Percentiles rank a stretch among this genome's conserved stretches.
phyloP scores from a whole-genome alignment of 2,888 invertebrate species.

The Caenorhabditis becei region DNA sequence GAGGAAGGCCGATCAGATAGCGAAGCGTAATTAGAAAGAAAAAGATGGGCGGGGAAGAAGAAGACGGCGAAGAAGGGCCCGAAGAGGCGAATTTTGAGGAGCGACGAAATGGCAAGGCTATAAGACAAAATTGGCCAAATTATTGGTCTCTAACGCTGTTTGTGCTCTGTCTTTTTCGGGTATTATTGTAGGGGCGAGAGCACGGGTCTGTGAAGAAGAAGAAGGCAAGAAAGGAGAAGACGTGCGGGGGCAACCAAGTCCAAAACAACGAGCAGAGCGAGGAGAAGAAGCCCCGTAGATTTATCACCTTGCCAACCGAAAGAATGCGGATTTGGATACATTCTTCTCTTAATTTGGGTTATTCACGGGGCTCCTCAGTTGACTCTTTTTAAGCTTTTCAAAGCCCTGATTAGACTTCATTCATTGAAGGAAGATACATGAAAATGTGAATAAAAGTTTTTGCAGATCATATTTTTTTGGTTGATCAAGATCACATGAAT shows the following conservation, averaged over 20 bases:
- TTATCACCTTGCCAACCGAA: constrained; percentile 58
- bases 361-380: constrained; percentile 15
- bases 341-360: constrained; percentile 24
- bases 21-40: constrained; percentile 56
- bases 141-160: constrained; percentile 40
- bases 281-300: constrained; percentile 40
- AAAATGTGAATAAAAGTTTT: too few relatives aligned
- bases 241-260: not conserved
- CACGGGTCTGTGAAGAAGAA: constrained; percentile 4
- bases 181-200: constrained; percentile 40
- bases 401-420: not conserved
- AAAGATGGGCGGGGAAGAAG: constrained; percentile 30
- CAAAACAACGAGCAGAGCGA: constrained; percentile 7
- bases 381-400: not conserved
- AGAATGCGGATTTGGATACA: constrained; percentile 31
- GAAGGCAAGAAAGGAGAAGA: constrained; percentile 1
- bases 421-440: too few relatives aligned
- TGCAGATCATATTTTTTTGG: too few relatives aligned
- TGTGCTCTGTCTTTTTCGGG: constrained; percentile 32
- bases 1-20: constrained; percentile 55
- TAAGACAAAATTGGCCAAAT: constrained; percentile 59
- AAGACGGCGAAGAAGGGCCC: constrained; percentile 15
- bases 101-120: constrained; percentile 53
- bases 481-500: too few relatives aligned
- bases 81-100: constrained; percentile 38